Percentiles rank a stretch among this genome's conserved stretches.
These are phyloP conservation scores for Cherax destructor DNA, from an alignment of 1,140 invertebrate species.

Conservation along the genomic window DNA sequence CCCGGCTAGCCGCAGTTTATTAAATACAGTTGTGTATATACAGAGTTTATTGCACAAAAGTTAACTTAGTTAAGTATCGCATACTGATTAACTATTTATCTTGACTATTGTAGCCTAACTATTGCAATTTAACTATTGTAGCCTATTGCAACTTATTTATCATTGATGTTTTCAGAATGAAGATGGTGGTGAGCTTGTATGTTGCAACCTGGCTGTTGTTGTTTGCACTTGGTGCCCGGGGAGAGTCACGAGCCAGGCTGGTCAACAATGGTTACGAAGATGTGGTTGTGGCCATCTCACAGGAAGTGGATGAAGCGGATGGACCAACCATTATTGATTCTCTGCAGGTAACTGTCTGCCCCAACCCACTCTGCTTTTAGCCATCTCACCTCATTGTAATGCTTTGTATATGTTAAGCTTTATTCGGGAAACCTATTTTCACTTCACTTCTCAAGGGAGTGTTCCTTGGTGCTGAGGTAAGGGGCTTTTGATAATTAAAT, in stretches of 20 bases:
- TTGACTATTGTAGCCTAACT: too few species aligned
- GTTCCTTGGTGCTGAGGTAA: too few species aligned
- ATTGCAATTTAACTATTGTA: too few species aligned
- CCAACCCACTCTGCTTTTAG: not conserved
- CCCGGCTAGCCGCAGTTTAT: too few species aligned
- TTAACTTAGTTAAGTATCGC: too few species aligned
- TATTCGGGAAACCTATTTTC: not conserved
- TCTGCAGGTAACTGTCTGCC: slow-evolving; percentile 26
- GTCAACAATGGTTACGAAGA: slow-evolving; percentile 62
- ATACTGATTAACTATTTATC: too few species aligned
- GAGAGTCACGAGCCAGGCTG: slow-evolving; percentile 7
- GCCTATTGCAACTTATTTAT: too few species aligned
- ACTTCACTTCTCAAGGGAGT: not conserved
- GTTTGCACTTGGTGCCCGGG: not conserved
- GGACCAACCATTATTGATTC: slow-evolving; percentile 36
- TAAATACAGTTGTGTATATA: too few species aligned
- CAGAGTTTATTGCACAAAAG: too few species aligned
- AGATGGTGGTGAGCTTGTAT: not conserved
- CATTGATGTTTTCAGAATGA: not conserved
- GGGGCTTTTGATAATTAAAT: too few species aligned
- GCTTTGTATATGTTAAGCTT: not conserved
- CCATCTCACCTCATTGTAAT: not conserved
- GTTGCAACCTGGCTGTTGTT: not conserved
- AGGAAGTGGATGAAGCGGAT: slow-evolving; percentile 32
- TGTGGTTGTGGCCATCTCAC: slow-evolving; percentile 59